Base-by-base conservation (phyloP, 2,888 invertebrate genomes). In the Sinohyriopsis cumingii region DNA sequence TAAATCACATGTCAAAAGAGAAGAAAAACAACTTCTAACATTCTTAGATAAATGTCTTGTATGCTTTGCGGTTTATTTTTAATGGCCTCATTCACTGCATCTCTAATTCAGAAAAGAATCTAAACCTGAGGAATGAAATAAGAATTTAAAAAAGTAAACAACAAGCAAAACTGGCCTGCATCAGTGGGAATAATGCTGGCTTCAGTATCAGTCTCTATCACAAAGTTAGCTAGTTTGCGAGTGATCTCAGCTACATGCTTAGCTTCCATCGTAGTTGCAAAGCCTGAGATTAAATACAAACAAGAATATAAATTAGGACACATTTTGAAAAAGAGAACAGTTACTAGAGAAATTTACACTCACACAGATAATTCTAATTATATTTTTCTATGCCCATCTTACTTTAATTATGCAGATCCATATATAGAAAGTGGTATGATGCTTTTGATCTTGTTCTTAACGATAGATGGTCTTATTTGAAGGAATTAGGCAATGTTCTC, bases 141-240 rank as follows among this genome's bases (percentile, higher is more conserved):
- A 54, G 24, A 54, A 5, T 12, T 19, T 12, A 63, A 63, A 61
- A 62, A 5, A 22, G 22, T 5, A 28, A 5, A 62, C 18, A n/a
- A 62, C 5, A 25, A 71, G 61, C 54, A 56, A 18, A 45, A 24
- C 69, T 62, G 69, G 88, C 87, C 89, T 76, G 85, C 84, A 71
- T 89, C 89, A 18, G 89, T 89, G 3, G 83, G 85, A 22, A 82
- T 80, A 20, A 80, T 70, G 70, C 86, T 87, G 64, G 84, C 83
- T 67, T 90, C 89, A 22, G 89, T 89, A 76, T 90, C 89, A 6
- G 89, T 90, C 68, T 90, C 90, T 54, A 90, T 89, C 62, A 86
- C 86, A 84, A 89, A 90, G 75, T 87, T 86, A 61, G 87, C 88
- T 65, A 90, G 77, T 71, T 90, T 90, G 71, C 88, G 79, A 19